These are phyloP conservation scores for Eudasyphora cyanicolor DNA, from an alignment of 2,888 invertebrate species.

Conservation along the genomic window DNA sequence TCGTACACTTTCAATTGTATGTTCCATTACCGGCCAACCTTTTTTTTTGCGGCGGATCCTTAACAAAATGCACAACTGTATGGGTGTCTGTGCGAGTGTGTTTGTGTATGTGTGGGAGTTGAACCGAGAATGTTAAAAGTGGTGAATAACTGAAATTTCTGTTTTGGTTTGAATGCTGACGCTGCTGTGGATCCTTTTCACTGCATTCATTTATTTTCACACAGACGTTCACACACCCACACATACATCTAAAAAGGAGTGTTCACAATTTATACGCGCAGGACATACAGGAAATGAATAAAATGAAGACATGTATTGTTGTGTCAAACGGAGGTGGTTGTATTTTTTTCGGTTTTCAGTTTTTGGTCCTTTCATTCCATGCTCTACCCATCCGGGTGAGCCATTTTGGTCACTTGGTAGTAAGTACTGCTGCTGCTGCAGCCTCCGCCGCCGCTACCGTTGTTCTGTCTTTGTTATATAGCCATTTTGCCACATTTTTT, in stretches of 20 bases:
- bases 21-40: conserved; percentile 18
- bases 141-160: neutral
- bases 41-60: neutral
- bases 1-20: conserved; percentile 6
- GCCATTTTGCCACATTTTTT: conserved; percentile 30
- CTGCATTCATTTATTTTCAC: conserved; percentile 61
- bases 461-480: conserved; percentile 5
- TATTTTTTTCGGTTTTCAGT: neutral
- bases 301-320: conserved; percentile 48
- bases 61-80: conserved; percentile 10
- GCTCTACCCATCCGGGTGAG: neutral
- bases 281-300: conserved; percentile 61
- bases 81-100: neutral
- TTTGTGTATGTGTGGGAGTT: conserved; percentile 18
- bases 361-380: conserved; percentile 1
- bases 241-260: neutral
- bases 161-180: neutral
- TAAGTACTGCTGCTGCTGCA: too few relatives aligned
- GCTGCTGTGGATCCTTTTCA: neutral
- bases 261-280: conserved; percentile 56
- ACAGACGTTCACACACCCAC: conserved; percentile 49
- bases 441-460: too few relatives aligned
- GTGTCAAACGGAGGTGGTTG: conserved; percentile 16
- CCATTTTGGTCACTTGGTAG: neutral
- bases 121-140: neutral